Evolutionary conservation across 2,113 vertebrate species (phyloP).

Genomic region (Syrmaticus mikado): DNA sequence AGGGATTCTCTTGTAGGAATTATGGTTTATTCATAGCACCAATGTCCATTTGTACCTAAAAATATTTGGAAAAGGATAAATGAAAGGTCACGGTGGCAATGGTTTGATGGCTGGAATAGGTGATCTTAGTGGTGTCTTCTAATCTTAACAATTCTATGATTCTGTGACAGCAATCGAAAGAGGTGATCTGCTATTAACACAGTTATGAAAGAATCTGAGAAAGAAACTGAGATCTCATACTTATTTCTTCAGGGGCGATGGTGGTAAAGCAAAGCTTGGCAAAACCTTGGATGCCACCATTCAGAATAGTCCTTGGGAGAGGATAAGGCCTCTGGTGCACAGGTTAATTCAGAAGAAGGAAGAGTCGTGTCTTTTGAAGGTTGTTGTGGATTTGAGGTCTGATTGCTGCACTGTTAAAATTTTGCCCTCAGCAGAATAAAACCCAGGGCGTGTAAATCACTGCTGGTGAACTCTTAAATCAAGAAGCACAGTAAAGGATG

Average conservation of each 20-base stretch:
- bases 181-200: neutral
- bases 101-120: too few relatives aligned
- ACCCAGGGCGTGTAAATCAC: neutral
- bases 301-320: neutral
- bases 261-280: neutral
- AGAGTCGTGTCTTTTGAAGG: neutral
- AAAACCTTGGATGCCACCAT: neutral
- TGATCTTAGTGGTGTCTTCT: too few relatives aligned
- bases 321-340: neutral
- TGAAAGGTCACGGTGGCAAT: neutral
- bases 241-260: neutral
- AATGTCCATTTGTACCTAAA: neutral
- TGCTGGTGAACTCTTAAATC: neutral
- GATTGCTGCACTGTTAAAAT: neutral
- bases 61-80: neutral
- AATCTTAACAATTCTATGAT: too few relatives aligned
- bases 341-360: neutral
- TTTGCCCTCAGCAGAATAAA: neutral
- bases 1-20: neutral
- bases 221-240: neutral
- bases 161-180: neutral
- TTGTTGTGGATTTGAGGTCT: neutral
- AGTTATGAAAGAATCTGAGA: neutral
- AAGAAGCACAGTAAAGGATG: neutral
- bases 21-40: neutral